Base-by-base conservation (phyloP, 2,113 vertebrate species). In the Microtus ochrogaster region DNA sequence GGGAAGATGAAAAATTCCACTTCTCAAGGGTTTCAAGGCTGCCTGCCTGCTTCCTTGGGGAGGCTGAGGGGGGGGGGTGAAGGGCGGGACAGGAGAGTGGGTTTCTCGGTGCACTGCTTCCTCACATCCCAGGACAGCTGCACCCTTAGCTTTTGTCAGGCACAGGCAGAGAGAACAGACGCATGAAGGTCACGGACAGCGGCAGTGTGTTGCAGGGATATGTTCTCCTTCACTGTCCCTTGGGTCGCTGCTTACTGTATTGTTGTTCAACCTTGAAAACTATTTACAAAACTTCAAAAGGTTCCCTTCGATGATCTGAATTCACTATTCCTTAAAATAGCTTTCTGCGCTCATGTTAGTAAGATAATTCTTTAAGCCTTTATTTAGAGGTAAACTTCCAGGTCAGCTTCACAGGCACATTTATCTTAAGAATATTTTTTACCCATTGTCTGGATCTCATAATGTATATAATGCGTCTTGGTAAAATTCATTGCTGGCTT, bases 41-140 rank as follows among this genome's bases (percentile, higher is more conserved):
- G 17, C 7, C 1, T 33, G n/a, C 28, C 36, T 61, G 33, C 39
- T 83, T 66, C 16, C 55, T 33, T 17, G 39, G 33, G 70, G 63
- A 36, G n/a, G 16, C 7, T 0, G 21, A 1, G 2, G 36, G 9
- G 5, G 0, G 4, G 28, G 12, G 5, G 6, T 9, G 5, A 28
- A 19, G 22, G 28, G 68, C 2, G 52, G 70, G 83, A 28, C 33
- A 2, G 10, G 0, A 36, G 0, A 47, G 65, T 24, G 76, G 76
- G 24, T 26, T 36, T 55, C 8, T 72, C 5, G 0, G 9, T 22
- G 19, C 13, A 33, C 5, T 19, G 12, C 17, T 1, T 5, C 68
- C 65, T 76, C n/a, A 47, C 1, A 58, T 39, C 28, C 33, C 0
- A 0, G 3, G 10, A 6, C 5, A 47, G 0, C 0, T 24, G 17